phyloP scores from a whole-genome alignment of 1,140 invertebrate species.

The Fopius arisanus region DNA sequence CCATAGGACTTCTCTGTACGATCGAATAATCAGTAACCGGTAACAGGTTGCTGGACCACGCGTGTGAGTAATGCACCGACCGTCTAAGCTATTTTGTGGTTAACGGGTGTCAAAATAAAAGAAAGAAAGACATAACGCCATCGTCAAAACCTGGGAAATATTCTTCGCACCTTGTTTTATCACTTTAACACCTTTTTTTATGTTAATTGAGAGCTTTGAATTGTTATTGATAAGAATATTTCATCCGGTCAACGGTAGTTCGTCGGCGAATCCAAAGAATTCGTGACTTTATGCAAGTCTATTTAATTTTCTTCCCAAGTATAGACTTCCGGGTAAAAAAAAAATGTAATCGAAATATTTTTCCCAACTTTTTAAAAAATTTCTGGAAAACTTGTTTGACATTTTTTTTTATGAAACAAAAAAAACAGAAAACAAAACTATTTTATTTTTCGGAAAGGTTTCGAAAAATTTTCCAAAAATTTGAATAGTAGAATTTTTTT shows the following conservation, averaged over 20 bases:
- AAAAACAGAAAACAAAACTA: too few relatives aligned
- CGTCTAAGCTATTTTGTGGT: constrained; percentile 4
- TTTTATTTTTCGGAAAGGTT: too few relatives aligned
- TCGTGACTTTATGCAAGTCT: not conserved
- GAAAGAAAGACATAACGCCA: not conserved
- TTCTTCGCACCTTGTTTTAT: not conserved
- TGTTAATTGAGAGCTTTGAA: not conserved
- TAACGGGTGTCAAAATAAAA: constrained; percentile 8
- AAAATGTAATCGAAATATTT: too few relatives aligned
- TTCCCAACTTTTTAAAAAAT: too few relatives aligned
- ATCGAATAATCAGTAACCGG: constrained; percentile 29
- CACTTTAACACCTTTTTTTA: not conserved
- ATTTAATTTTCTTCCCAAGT: constrained; percentile 10
- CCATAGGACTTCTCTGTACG: constrained; percentile 3
- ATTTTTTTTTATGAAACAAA: too few relatives aligned
- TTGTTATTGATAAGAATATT: not conserved
- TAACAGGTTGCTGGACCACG: constrained; percentile 29
- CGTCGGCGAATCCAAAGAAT: not conserved
- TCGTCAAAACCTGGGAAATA: not conserved
- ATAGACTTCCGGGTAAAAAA: too few relatives aligned
- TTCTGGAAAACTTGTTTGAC: too few relatives aligned
- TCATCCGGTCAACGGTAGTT: not conserved
- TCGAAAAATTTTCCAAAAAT: too few relatives aligned
- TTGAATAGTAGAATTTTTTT: too few relatives aligned
- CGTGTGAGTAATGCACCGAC: constrained; percentile 21